A percentile compares a stretch with the other conserved stretches of the same genome.
Evolutionary conservation across 1,140 invertebrate genomes (phyloP).

Genomic region (Neodiprion fabricii): DNA sequence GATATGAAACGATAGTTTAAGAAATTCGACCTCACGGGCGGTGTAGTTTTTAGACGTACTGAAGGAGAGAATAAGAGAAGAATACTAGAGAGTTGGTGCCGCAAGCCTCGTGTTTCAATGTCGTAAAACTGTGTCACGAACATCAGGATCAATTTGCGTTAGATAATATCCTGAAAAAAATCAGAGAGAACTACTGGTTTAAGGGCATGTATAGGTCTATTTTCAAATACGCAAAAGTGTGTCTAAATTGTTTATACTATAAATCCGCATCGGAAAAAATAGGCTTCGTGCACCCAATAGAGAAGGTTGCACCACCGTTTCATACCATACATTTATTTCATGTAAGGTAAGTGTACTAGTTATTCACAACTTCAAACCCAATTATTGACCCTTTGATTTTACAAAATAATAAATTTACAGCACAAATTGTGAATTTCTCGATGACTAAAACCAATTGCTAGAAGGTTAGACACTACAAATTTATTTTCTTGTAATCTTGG

Average conservation of each 20-base stretch:
- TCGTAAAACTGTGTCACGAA: slow-evolving; percentile 41
- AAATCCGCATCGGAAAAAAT: slow-evolving; percentile 16
- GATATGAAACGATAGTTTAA: slow-evolving; percentile 3
- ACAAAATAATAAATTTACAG: no score
- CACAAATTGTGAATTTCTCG: no score
- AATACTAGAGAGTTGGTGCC: no score
- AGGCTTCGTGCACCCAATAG: neutral
- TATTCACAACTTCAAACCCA: no score
- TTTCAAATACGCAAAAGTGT: slow-evolving; percentile 17
- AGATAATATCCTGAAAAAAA: slow-evolving; percentile 18
- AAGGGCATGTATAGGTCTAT: slow-evolving; percentile 14
- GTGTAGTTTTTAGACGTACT: slow-evolving; percentile 34
- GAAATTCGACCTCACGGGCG: slow-evolving; percentile 25
- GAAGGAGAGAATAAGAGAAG: slow-evolving; percentile 27
- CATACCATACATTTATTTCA: slow-evolving; percentile 41
- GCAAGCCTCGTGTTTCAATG: no score
- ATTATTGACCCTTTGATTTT: no score
- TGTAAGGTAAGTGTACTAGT: slow-evolving; percentile 3
- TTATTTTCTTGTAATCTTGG: no score
- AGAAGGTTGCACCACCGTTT: neutral
- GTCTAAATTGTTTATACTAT: slow-evolving; percentile 21
- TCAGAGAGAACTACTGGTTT: slow-evolving; percentile 20
- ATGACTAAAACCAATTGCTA: no score
- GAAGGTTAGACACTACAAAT: no score
- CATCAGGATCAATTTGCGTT: slow-evolving; percentile 26